Evolutionary conservation across 2,888 invertebrate species (phyloP).

Genomic region (Ophioninae sp.): DNA sequence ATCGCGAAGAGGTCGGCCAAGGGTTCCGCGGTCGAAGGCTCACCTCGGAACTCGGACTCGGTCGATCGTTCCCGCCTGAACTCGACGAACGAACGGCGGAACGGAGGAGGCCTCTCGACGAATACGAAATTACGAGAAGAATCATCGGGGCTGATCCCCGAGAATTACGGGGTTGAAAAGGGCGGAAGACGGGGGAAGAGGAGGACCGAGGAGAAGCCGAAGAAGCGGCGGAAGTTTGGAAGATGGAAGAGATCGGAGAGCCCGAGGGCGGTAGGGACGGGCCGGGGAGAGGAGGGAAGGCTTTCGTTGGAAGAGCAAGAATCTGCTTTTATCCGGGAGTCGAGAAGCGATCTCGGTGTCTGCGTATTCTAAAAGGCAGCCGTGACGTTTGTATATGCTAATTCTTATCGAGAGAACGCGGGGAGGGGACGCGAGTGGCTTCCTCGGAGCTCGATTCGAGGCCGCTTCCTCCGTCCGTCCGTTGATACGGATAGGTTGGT

Average conservation of each 20-base stretch:
- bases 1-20: not conserved
- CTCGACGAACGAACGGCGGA: not conserved
- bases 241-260: not conserved
- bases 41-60: constrained; percentile 10
- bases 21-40: not conserved
- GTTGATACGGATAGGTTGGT: not conserved
- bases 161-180: no score
- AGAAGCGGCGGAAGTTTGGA: no score
- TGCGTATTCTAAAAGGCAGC: constrained; percentile 66
- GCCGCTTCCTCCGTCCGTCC: constrained; percentile 30
- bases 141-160: no score
- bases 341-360: constrained; percentile 23
- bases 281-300: not conserved
- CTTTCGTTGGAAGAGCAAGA: not conserved
- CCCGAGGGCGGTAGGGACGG: not conserved
- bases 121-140: no score
- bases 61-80: not conserved
- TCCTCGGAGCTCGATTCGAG: constrained; percentile 37
- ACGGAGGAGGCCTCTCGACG: no score
- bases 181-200: no score
- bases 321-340: constrained; percentile 30
- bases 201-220: no score
- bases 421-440: not conserved
- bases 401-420: constrained; percentile 60
- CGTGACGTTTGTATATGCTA: constrained; percentile 74